A percentile compares a stretch with the other conserved stretches of the same genome.
Conservation (phyloP, 1,140 invertebrate genomes). For the Radopholus similis region DNA sequence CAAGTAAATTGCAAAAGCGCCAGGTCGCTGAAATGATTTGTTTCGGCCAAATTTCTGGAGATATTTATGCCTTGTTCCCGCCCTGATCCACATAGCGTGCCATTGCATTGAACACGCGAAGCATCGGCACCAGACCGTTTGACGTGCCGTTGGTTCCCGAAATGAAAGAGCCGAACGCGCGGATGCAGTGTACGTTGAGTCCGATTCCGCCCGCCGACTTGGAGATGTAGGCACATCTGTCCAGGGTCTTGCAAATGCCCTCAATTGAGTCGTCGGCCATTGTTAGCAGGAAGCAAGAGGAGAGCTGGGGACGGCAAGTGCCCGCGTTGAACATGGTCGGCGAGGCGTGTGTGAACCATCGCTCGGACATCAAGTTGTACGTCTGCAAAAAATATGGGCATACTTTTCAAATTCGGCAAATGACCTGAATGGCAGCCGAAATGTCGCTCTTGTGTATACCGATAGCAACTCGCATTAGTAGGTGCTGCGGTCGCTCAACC, state of each 20-base stretch:
- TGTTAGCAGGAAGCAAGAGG: conserved; percentile 88
- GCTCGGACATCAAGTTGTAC: conserved; percentile 89
- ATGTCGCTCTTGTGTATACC: conserved; percentile 94
- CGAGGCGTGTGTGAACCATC: conserved; percentile 95
- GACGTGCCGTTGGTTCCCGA: conserved; percentile 89
- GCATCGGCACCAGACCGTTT: conserved; percentile 95
- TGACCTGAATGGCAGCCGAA: conserved; percentile 77
- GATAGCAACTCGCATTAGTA: conserved; percentile 95
- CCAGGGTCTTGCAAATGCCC: conserved; percentile 92
- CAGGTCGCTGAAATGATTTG: conserved; percentile 71
- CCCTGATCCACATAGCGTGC: conserved; percentile 96
- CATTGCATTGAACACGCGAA: conserved; percentile 90
- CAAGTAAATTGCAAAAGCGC: conserved; percentile 95
- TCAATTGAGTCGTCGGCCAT: conserved; percentile 95
- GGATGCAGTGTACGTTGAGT: conserved; percentile 89
- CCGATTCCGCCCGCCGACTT: conserved; percentile 97
- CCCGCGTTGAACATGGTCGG: conserved; percentile 94
- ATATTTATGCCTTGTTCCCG: conserved; percentile 76
- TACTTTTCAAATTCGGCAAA: background rate
- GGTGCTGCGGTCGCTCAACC: conserved; percentile 91
- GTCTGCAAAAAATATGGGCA: conserved; percentile 65
- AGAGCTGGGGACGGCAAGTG: conserved; percentile 83
- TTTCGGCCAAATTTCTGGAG: background rate
- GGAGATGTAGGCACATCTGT: conserved; percentile 84
- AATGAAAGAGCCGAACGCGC: conserved; percentile 84